These are phyloP conservation scores for Apotomis betuletana DNA, from an alignment of 2,888 invertebrate genomes.

Conservation along the genomic window DNA sequence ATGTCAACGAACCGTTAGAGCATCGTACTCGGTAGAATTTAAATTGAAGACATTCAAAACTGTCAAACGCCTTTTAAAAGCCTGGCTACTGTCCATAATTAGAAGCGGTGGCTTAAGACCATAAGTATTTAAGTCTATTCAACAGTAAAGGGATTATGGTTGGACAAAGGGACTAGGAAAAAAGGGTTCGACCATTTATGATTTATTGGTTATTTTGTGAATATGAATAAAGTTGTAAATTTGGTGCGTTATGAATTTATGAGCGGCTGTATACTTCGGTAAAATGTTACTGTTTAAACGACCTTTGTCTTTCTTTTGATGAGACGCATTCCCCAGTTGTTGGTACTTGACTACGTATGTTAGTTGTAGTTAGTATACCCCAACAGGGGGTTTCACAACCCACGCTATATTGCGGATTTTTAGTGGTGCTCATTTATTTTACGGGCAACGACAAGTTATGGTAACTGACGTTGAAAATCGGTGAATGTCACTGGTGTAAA, in stretches of 20 bases:
- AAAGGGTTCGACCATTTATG: conserved; percentile 40
- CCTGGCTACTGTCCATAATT: conserved; percentile 43
- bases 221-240: conserved; percentile 8
- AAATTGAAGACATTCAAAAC: no score
- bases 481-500: no score
- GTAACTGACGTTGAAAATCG: no score
- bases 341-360: no score
- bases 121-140: conserved; percentile 47
- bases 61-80: neutral
- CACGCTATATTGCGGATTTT: no score
- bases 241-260: conserved; percentile 25
- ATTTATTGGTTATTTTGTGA: conserved; percentile 14
- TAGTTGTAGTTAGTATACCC: no score
- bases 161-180: conserved; percentile 39
- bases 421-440: no score
- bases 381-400: no score
- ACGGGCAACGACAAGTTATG: no score
- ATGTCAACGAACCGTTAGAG: no score
- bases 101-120: conserved; percentile 32
- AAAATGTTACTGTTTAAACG: neutral
- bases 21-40: no score
- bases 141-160: conserved; percentile 48
- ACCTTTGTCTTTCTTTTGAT: neutral
- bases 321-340: no score
- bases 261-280: neutral